Conservation (phyloP, 2,113 vertebrate species). For the Carassius auratus region DNA sequence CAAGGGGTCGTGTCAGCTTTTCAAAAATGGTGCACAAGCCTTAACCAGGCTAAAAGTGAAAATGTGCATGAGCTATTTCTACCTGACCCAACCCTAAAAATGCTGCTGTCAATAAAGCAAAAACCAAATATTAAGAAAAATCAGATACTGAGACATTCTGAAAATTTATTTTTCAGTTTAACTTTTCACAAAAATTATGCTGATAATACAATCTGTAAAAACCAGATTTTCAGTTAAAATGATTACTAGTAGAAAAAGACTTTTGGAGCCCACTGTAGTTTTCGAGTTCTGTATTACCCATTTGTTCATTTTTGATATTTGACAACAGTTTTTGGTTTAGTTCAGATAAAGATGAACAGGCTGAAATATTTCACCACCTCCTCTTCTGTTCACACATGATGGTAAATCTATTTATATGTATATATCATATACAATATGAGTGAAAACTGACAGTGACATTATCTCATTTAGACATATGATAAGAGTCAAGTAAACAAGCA, state of each 20-base stretch:
- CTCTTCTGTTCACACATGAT: background rate
- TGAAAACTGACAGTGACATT: background rate
- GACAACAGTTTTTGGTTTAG: background rate
- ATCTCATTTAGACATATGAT: background rate
- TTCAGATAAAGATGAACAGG: background rate
- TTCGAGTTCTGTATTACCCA: too few species aligned
- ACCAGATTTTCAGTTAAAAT: background rate
- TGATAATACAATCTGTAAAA: background rate
- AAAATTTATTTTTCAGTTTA: too few species aligned
- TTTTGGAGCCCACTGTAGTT: background rate
- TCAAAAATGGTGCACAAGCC: background rate
- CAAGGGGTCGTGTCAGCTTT: background rate
- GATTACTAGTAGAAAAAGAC: background rate
- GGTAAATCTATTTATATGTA: background rate
- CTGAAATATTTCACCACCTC: background rate
- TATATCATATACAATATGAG: background rate
- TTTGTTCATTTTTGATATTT: background rate
- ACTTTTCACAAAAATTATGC: background rate
- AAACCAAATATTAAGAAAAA: too few species aligned
- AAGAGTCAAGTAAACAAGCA: background rate
- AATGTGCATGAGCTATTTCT: background rate
- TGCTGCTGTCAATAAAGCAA: too few species aligned
- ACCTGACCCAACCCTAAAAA: slow-evolving; percentile 9
- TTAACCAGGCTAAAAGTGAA: background rate
- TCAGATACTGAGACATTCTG: too few species aligned